Conservation (phyloP, 2,113 vertebrate species). For the Hyaena hyaena region DNA sequence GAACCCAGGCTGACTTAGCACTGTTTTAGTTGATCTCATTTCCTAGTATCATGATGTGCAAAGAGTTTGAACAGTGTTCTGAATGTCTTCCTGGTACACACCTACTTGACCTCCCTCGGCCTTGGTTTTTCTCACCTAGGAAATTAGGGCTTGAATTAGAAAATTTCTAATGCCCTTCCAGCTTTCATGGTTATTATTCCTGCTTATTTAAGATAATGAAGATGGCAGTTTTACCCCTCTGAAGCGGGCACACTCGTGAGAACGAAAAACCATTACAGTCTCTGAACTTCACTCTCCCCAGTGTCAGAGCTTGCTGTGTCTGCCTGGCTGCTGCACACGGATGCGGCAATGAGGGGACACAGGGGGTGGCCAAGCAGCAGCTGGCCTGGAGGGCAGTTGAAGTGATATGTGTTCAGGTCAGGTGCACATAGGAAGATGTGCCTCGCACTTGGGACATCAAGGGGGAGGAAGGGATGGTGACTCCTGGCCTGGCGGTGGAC, state of each 20-base stretch:
- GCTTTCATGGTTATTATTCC: conserved; percentile 12
- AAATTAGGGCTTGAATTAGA: conserved; percentile 33
- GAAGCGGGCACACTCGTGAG: neutral
- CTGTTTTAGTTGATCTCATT: conserved; percentile 14
- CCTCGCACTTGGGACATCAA: neutral
- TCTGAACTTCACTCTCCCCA: neutral
- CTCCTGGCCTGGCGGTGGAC: neutral
- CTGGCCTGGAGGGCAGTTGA: neutral
- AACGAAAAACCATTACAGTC: neutral
- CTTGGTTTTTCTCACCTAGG: conserved; percentile 43
- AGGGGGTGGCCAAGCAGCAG: neutral
- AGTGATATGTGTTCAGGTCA: neutral
- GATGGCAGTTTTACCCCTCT: neutral
- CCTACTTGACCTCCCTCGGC: neutral
- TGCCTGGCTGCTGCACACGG: neutral
- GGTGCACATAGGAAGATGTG: neutral
- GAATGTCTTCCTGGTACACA: neutral
- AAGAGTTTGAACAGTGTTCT: neutral
- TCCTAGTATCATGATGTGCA: neutral
- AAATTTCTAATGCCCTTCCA: neutral
- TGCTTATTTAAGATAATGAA: conserved; percentile 31
- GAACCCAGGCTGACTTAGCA: neutral
- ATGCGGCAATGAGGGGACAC: neutral
- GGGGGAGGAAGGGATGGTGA: neutral
- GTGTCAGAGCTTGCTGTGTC: neutral